phyloP scores from a whole-genome alignment of 2,113 vertebrate species.

The Prunella fulvescens region DNA sequence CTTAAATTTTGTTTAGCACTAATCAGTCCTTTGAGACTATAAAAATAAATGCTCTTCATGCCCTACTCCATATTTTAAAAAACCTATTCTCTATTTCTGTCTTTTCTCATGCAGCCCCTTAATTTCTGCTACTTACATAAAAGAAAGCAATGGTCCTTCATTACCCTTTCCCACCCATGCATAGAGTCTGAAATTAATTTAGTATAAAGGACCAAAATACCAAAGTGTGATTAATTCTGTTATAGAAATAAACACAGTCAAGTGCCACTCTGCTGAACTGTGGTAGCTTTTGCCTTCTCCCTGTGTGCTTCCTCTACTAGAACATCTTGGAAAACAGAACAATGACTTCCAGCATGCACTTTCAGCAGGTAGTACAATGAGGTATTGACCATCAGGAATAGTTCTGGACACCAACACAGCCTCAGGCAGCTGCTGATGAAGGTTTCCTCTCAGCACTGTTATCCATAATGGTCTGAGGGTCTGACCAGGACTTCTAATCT shows the following conservation, averaged over 20 bases:
- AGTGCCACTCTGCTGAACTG: neutral
- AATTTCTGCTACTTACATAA: neutral
- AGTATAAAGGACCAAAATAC: neutral
- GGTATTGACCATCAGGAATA: neutral
- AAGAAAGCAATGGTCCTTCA: neutral
- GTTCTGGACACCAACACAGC: neutral
- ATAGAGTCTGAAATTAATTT: neutral
- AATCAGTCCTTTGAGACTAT: neutral
- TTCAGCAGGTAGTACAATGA: neutral
- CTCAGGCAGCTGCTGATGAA: neutral
- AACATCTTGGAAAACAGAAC: neutral
- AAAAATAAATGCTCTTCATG: neutral
- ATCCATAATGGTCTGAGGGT: neutral
- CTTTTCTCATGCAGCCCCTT: neutral
- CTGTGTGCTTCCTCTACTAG: neutral
- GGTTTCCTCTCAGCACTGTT: neutral
- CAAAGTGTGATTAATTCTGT: neutral
- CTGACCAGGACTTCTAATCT: neutral
- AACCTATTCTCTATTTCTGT: neutral
- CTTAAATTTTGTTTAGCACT: neutral
- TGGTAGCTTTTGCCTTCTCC: neutral
- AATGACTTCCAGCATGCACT: neutral
- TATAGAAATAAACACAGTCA: neutral
- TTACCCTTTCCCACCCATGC: neutral
- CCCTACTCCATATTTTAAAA: neutral